Conservation (phyloP, 1,140 invertebrate species). For the Metaphire vulgaris region DNA sequence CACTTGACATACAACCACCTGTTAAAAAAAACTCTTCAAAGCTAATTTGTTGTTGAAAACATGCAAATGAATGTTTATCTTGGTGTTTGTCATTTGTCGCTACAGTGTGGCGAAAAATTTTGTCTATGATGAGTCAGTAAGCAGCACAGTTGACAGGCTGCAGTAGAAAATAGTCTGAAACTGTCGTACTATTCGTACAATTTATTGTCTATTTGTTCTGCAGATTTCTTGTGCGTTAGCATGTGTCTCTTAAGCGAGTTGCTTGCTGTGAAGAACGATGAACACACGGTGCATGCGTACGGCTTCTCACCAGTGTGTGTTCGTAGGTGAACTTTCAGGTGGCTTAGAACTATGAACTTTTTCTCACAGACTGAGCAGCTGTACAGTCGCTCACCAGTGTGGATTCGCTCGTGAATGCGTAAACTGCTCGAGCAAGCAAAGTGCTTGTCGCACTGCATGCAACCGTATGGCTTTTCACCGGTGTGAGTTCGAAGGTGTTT, state of each 20-base stretch:
- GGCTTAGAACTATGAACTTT: conserved; percentile 45
- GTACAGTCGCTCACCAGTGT: conserved; percentile 51
- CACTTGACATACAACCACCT: too few relatives aligned
- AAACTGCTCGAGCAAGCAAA: conserved; percentile 56
- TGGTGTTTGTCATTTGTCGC: too few relatives aligned
- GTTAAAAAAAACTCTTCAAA: too few relatives aligned
- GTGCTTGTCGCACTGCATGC: conserved; percentile 49
- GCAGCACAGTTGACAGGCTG: too few relatives aligned
- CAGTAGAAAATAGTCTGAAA: too few relatives aligned
- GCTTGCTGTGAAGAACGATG: conserved; percentile 61
- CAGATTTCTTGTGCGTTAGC: conserved; percentile 32
- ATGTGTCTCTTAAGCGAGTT: conserved; percentile 40
- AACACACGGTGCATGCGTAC: conserved; percentile 62
- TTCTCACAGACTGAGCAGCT: conserved; percentile 48
- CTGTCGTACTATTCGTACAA: too few relatives aligned
- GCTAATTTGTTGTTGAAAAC: too few relatives aligned
- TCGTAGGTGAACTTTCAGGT: conserved; percentile 38
- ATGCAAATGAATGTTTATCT: too few relatives aligned
- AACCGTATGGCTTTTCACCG: conserved; percentile 78
- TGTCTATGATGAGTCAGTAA: too few relatives aligned
- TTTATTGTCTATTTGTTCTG: conserved; percentile 16
- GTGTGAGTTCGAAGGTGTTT: conserved; percentile 91
- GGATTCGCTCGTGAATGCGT: conserved; percentile 92
- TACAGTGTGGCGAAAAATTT: too few relatives aligned
- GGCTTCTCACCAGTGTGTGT: conserved; percentile 39